Base-by-base conservation (phyloP, 2,113 vertebrate species). In the Rattus norvegicus region DNA sequence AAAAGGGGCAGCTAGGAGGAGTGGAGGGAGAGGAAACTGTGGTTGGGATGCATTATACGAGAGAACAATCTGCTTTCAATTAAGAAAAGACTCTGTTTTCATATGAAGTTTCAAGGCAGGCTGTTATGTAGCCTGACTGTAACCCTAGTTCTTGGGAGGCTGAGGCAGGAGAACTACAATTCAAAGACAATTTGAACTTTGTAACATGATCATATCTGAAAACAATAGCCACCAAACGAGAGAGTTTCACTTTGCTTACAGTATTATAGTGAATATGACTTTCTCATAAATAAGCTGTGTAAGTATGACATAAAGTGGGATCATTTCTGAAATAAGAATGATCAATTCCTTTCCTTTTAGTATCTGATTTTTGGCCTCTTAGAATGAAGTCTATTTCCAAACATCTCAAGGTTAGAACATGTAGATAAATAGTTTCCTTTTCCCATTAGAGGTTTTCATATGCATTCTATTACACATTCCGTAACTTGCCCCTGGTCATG, bases 51-150 rank as follows among this genome's bases (percentile, higher is more conserved):
- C 28, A 33, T 52, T 79, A 3, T 79, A 33, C 33, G 28, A 79
- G 49, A 79, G 14, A 79, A 52, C 14, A 52, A 19, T 33, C 14
- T 4, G 3, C 52, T 33, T 19, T 33, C 14, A 79, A 28, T 47
- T 26, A 47, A 75, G 14, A 76, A 49, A 39, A 85, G 67, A 54
- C 69, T 63, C 20, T 90, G 30, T 89, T 96, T 94, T 92, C 72
- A 54, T 89, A 91, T 67, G 43, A 87, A 30, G 39, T 26, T 83
- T 69, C 11, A 12, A 28, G 30, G 6, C 30, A n/a, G 20, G 7
- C 39, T 52, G 36, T 83, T 12, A 11, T 54, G 16, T 5, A 52
- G 5, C 65, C 59, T 7, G 2, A 47, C 7, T 10, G 33, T 33
- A 65, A 47, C n/a, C 26, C 17, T n/a, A n/a, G 30, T 36, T 14